These are phyloP conservation scores for Hyppa rectilinea DNA, from an alignment of 2,888 invertebrate species.

Conservation along the genomic window DNA sequence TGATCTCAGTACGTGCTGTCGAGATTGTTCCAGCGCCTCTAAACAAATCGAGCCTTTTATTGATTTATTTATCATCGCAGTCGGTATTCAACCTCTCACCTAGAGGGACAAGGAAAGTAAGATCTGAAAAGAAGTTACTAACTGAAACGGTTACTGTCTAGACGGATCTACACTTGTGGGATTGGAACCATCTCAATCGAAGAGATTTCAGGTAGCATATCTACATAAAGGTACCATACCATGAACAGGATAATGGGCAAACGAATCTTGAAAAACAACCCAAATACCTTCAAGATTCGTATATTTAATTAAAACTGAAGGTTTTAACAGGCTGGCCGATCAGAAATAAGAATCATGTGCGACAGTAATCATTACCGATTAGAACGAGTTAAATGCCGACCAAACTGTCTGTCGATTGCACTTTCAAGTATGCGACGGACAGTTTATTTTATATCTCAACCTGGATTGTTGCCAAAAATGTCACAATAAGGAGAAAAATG, in stretches of 20 bases:
- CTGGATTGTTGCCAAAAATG: slow-evolving; percentile 86
- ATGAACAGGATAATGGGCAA: background rate
- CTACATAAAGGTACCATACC: no score
- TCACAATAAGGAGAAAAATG: slow-evolving; percentile 88
- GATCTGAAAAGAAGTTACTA: background rate
- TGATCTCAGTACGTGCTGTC: background rate
- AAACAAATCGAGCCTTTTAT: background rate
- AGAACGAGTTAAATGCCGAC: slow-evolving; percentile 51
- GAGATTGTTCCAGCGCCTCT: background rate
- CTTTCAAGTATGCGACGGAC: slow-evolving; percentile 74
- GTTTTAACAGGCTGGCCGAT: slow-evolving; percentile 32
- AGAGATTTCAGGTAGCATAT: background rate
- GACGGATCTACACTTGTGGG: background rate
- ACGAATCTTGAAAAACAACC: background rate
- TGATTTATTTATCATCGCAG: background rate
- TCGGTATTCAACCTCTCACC: background rate
- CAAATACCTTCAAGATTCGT: no score
- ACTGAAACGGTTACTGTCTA: background rate
- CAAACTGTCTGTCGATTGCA: slow-evolving; percentile 60
- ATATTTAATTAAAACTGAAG: background rate
- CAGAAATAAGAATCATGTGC: slow-evolving; percentile 42
- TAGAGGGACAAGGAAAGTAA: background rate
- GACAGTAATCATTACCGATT: slow-evolving; percentile 48
- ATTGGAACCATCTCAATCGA: background rate
- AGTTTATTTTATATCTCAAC: slow-evolving; percentile 82